Base-by-base conservation (phyloP, 2,888 invertebrate genomes). In the Pseudoips prasinana region DNA sequence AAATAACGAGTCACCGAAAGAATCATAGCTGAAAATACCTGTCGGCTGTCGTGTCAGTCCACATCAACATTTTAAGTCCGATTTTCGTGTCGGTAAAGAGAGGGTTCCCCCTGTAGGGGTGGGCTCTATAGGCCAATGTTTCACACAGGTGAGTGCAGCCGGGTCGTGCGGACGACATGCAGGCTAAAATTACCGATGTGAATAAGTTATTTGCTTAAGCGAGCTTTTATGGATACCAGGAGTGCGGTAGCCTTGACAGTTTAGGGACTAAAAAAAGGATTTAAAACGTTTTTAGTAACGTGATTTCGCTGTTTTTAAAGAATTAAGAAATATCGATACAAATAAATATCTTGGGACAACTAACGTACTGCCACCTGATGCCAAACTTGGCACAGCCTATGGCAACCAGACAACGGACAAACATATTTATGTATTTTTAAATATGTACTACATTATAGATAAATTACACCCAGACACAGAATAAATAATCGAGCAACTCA, bases 101-200 rank as follows among this genome's bases (percentile, higher is more conserved):
- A n/a, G n/a, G n/a, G 14, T 5, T 14, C 14, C 14, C 20, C 20
- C 20, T 20, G 2, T 20, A 2, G 20, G 7, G n/a, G 20, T n/a
- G 20, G 3, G 7, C 4, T 20, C 20, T 20, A 20, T n/a, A 20
- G 50, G 43, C 64, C 56, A 67, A 72, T 75, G 64, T 67, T 63
- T 53, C 52, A 58, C 63, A 65, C 60, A 68, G 66, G 64, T 68
- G 70, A 73, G 64, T 59, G 70, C 72, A 66, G 41, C 35, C 30
- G 42, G 64, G 53, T 62, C 64, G 61, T 49, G 54, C 38, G 17
- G 29, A 46, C 39, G 39, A 48, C 49, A 34, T 33, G 37, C 35
- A 45, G 55, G 27, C 29, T 35, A 38, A 50, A 56, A 54, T 61
- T 55, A 57, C 49, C 42, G 31, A 31, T 39, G 34, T 60, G 56